Conservation (phyloP, 2,888 invertebrate species). For the Drosophila vallismaia region DNA sequence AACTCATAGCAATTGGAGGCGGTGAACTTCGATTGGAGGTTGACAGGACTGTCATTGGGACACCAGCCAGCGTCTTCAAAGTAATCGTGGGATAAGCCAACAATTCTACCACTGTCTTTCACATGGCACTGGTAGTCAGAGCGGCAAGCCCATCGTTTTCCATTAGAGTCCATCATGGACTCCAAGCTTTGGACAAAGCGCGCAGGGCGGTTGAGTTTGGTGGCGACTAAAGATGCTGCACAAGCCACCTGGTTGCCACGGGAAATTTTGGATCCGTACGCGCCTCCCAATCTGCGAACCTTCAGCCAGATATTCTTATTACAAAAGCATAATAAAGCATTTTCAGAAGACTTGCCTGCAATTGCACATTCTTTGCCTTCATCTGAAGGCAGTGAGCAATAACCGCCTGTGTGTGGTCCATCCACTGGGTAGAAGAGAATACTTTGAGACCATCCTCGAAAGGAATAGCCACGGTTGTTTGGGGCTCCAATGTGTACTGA, state of each 20-base stretch:
- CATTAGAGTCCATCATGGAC: constrained; percentile 89
- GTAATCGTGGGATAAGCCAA: constrained; percentile 86
- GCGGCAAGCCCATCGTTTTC: constrained; percentile 87
- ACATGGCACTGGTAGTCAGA: constrained; percentile 88
- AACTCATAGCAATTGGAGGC: constrained; percentile 87
- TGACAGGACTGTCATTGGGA: constrained; percentile 85
- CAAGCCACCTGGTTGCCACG: constrained; percentile 86
- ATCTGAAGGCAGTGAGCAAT: constrained; percentile 86
- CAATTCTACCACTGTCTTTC: constrained; percentile 87
- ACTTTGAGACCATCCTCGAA: constrained; percentile 90
- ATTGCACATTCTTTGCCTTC: constrained; percentile 88
- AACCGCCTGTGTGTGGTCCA: constrained; percentile 86
- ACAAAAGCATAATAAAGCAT: background rate
- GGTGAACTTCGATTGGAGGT: constrained; percentile 66
- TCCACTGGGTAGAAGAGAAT: constrained; percentile 87
- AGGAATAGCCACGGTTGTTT: constrained; percentile 87
- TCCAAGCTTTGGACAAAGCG: constrained; percentile 89
- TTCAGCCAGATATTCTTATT: background rate
- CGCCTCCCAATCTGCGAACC: constrained; percentile 90
- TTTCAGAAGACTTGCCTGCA: constrained; percentile 84
- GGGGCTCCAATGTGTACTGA: constrained; percentile 91
- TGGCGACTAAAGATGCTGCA: constrained; percentile 89
- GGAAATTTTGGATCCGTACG: constrained; percentile 90
- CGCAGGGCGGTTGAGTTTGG: constrained; percentile 86
- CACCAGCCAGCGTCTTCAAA: constrained; percentile 86